These are phyloP conservation scores for Crepidodera aurea DNA, from an alignment of 2,888 invertebrate species.

Conservation along the genomic window DNA sequence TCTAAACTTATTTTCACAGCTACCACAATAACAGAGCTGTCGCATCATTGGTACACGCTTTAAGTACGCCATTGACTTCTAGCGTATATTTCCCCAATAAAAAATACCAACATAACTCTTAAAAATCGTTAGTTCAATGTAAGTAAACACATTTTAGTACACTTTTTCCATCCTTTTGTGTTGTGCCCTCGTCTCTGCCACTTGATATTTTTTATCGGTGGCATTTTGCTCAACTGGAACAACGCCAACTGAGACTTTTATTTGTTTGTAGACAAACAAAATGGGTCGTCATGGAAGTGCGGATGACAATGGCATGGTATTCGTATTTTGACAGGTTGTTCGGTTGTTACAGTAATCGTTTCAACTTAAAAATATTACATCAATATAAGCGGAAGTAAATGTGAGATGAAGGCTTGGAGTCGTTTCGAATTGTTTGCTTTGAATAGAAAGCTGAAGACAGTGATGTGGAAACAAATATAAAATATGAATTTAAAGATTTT, in stretches of 20 bases:
- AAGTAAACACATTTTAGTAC: slow-evolving; percentile 48
- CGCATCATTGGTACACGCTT: too few relatives aligned
- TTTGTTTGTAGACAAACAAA: slow-evolving; percentile 40
- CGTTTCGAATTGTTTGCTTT: not conserved
- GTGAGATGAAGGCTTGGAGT: not conserved
- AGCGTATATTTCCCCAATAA: slow-evolving; percentile 30
- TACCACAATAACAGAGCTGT: too few relatives aligned
- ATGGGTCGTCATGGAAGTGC: slow-evolving; percentile 34
- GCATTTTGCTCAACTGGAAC: slow-evolving; percentile 46
- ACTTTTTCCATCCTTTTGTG: slow-evolving; percentile 45
- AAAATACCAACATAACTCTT: slow-evolving; percentile 44
- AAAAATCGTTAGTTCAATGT: slow-evolving; percentile 45
- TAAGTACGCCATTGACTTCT: not conserved
- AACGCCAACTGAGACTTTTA: slow-evolving; percentile 51
- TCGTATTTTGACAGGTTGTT: slow-evolving; percentile 28
- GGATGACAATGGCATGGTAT: slow-evolving; percentile 29
- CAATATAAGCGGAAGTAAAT: slow-evolving; percentile 11
- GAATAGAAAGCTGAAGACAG: not conserved
- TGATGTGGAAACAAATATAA: too few relatives aligned
- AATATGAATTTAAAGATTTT: too few relatives aligned
- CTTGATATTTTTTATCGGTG: slow-evolving; percentile 46
- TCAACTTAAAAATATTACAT: slow-evolving; percentile 21
- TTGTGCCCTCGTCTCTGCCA: slow-evolving; percentile 36
- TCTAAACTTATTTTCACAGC: too few relatives aligned
- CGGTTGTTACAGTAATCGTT: slow-evolving; percentile 26